Conservation (phyloP, 2,113 vertebrate genomes). For the Trachemys scripta region DNA sequence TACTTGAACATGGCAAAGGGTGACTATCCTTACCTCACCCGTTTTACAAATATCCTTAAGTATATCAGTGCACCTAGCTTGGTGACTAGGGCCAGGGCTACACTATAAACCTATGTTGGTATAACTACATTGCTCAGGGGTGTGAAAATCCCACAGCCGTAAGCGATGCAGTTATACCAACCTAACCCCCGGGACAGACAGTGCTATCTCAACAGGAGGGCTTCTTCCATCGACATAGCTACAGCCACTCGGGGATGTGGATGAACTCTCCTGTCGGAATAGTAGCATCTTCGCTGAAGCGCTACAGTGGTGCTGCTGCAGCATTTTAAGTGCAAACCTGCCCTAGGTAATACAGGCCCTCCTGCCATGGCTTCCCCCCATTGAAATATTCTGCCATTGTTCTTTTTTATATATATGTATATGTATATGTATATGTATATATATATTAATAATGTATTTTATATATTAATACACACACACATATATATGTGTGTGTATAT, state of each 20-base stretch:
- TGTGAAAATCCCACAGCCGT: no score
- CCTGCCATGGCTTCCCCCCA: rapidly evolving
- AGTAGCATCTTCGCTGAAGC: not conserved
- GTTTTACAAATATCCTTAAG: conserved; percentile 15
- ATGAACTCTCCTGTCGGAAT: not conserved
- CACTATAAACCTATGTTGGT: not conserved
- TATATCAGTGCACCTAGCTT: not conserved
- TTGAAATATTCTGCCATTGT: not conserved
- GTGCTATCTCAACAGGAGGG: not conserved
- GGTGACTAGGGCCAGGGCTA: not conserved
- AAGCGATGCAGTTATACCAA: no score
- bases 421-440: no score
- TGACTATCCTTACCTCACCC: not conserved
- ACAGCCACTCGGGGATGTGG: not conserved
- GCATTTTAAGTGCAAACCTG: not conserved
- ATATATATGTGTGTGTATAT: not conserved
- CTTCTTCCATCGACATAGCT: not conserved
- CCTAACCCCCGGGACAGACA: not conserved
- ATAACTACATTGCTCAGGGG: not conserved
- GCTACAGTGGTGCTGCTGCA: not conserved
- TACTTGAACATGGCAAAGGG: conserved; percentile 5
- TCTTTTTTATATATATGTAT: no score
- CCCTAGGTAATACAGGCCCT: not conserved
- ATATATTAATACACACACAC: no score
- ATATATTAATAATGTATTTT: no score